Base-by-base conservation (phyloP, 2,888 invertebrate genomes). In the Meiosimyza decipiens region DNA sequence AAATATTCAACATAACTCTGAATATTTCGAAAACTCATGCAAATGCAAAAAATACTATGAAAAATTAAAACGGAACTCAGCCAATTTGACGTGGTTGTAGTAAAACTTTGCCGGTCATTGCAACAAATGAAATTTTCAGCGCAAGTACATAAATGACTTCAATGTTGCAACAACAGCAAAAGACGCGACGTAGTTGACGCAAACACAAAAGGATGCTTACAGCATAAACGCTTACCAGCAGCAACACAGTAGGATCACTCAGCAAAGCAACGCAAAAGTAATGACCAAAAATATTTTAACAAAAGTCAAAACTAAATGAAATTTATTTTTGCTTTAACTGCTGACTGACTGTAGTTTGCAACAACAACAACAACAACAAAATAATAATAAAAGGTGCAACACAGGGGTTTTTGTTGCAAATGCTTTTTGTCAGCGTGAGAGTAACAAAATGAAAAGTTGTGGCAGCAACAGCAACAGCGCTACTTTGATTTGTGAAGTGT, bases 221-320 rank as follows among this genome's bases (percentile, higher is more conserved):
- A 7, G 40, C 40, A 40, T 9, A 1, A 40, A 40, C 40, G 2
- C 2, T 40, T 40, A 40, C 9, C 40, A 11, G 64, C 64, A 28
- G 18, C 13, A n/a, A 12, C 18, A 18, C 28, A 57, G 13, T 57
- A 12, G 57, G 6, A 18, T 33, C 7, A 65, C 16, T 13, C 47
- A 40, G 16, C 13, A n/a, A 5, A 22, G 50, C 7, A 64, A 50
- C 40, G 54, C 16, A 60, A 40, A 47, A 60, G 33, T 69, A 50
- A 69, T 69, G 69, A 69, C 60, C 60, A 28, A 60, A 69, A 60
- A 52, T 69, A 69, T 69, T 69, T 69, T 52, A 60, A 69, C 69
- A 47, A 69, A 69, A 62, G 69, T 40, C 60, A 69, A 62, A 69
- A 69, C 15, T 59, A 68, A 57, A 69, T 52, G 62, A 18, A 69